Base-by-base conservation (phyloP, 1,140 invertebrate genomes). In the Listronotus bonariensis region DNA sequence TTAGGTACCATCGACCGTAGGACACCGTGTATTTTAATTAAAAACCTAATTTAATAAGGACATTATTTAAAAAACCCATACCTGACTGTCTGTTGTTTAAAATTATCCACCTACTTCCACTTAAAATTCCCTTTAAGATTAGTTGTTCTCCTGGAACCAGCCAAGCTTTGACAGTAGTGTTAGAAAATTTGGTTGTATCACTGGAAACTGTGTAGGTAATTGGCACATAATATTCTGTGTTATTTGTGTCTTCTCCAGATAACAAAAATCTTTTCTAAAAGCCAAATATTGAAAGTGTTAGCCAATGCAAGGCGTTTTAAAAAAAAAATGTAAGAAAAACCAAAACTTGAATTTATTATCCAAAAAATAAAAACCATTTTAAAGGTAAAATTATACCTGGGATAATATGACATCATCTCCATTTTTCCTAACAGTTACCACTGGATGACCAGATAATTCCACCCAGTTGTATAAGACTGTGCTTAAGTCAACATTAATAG, bases 51-150 rank as follows among this genome's bases (percentile, higher is more conserved):
- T n/a, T n/a, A n/a, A n/a, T n/a, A n/a, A n/a, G n/a, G n/a, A n/a
- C n/a, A n/a, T n/a, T n/a, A n/a, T n/a, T n/a, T n/a, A 26, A 26
- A 26, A 26, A 3, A 26, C 2, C n/a, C 32, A 72, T 74, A 87
- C 87, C 88, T 53, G 85, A 84, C 72, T 87, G 80, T 74, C 86
- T 82, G 17, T 89, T 68, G 68, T 92, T 92, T 6, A 88, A 81
- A 61, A 93, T 80, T 7, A 91, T 74, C 88, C 89, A 93, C n/a
- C 82, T 77, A 41, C 83, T 75, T 1, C 78, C 72, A 51, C 72
- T 75, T 7, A 67, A 43, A 15, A 52, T 41, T 34, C 14, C 36
- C 6, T 18, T 0, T 12, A 68, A n/a, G 4, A 41, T 62, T n/a
- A 51, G 5, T 15, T 48, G 67, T 32, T 72, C 41, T 0, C 55